These are phyloP conservation scores for Leptinotarsa juncta DNA, from an alignment of 2,888 invertebrate genomes.

Conservation along the genomic window DNA sequence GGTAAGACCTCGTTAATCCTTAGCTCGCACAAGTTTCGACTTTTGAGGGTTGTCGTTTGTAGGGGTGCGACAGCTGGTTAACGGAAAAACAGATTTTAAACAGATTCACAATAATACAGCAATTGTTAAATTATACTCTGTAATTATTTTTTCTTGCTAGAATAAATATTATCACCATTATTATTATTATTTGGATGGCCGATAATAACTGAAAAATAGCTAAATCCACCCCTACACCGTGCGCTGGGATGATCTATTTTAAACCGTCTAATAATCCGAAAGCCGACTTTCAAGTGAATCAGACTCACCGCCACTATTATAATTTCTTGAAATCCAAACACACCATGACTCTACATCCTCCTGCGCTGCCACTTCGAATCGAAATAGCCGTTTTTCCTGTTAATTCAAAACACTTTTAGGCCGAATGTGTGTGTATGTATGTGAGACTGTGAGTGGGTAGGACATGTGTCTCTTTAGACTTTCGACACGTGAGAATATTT, in stretches of 20 bases:
- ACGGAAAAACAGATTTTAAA: too few relatives aligned
- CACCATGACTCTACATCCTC: conserved; percentile 60
- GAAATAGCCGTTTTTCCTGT: conserved; percentile 59
- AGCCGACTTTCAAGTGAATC: conserved; percentile 13
- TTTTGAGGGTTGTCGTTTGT: too few relatives aligned
- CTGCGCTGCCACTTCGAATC: conserved; percentile 54
- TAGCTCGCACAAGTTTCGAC: too few relatives aligned
- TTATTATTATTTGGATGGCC: too few relatives aligned
- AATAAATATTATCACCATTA: too few relatives aligned
- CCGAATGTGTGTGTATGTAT: conserved; percentile 19
- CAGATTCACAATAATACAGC: too few relatives aligned
- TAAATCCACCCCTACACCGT: background rate
- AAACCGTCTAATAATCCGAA: conserved; percentile 11
- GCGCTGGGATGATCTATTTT: conserved; percentile 18
- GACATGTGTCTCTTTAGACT: conserved; percentile 43
- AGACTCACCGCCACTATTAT: conserved; percentile 32
- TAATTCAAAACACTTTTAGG: conserved; percentile 60
- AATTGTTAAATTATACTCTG: too few relatives aligned
- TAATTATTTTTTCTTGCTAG: too few relatives aligned
- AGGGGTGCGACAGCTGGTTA: too few relatives aligned
- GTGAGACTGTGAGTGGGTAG: conserved; percentile 44
- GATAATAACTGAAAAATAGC: background rate
- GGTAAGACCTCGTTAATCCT: too few relatives aligned
- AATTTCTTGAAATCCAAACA: conserved; percentile 58
- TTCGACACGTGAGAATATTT: conserved; percentile 46